A percentile compares a stretch with the other conserved stretches of the same genome.
Conservation (phyloP, 2,113 vertebrate genomes). For the Leucopternis melanops region DNA sequence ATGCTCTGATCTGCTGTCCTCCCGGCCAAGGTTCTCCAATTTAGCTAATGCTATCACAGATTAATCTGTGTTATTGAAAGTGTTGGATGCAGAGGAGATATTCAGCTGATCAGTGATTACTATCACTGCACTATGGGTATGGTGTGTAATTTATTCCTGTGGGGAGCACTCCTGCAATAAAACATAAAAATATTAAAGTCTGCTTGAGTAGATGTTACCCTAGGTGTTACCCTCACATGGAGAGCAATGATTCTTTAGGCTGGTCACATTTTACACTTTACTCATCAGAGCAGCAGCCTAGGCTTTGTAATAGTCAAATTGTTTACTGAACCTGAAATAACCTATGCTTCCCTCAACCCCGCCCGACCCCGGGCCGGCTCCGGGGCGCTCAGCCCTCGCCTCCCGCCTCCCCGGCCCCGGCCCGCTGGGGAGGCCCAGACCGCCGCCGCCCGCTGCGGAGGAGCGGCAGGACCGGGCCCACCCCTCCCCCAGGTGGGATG, state of each 20-base stretch:
- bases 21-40: neutral
- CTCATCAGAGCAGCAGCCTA: neutral
- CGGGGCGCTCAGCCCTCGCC: too few relatives aligned
- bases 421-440: too few relatives aligned
- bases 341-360: too few relatives aligned
- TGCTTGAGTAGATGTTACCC: neutral
- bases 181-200: neutral
- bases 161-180: neutral
- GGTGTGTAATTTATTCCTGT: neutral
- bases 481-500: too few relatives aligned
- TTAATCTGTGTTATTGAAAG: neutral
- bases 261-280: neutral
- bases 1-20: neutral
- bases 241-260: neutral
- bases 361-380: too few relatives aligned
- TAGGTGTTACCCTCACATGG: neutral
- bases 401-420: too few relatives aligned
- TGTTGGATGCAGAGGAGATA: neutral
- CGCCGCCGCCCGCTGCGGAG: too few relatives aligned
- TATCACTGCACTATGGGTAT: neutral
- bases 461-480: too few relatives aligned
- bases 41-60: neutral
- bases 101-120: neutral
- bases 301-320: neutral
- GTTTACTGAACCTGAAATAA: slow-evolving; percentile 18